Evolutionary conservation across 2,797 vertebrate species (phyloP).

Genomic region (Urosaurus nigricauda): DNA sequence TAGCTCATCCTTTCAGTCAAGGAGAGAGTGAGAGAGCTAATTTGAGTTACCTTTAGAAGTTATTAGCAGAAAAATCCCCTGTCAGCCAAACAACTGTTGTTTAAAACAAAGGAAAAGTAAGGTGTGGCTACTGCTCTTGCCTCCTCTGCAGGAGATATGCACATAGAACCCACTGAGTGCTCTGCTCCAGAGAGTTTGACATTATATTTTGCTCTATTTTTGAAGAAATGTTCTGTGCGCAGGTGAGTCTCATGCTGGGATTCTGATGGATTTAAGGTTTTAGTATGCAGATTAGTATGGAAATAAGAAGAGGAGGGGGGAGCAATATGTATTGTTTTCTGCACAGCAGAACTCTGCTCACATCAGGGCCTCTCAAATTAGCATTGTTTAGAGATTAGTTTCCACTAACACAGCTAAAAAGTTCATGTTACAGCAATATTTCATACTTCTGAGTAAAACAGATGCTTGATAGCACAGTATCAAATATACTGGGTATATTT

Average conservation of each 20-base stretch:
- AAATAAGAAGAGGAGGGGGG: constrained; percentile 55
- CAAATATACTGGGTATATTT: background rate
- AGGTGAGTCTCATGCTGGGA: constrained; percentile 64
- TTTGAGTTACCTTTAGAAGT: constrained; percentile 32
- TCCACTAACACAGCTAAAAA: constrained; percentile 54
- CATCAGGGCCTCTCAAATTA: constrained; percentile 61
- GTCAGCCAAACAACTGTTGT: constrained; percentile 24
- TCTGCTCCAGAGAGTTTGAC: constrained; percentile 50
- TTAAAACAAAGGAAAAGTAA: constrained; percentile 60
- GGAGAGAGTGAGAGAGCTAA: constrained; percentile 47
- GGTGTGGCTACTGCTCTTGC: constrained; percentile 55
- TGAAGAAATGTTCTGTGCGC: constrained; percentile 51
- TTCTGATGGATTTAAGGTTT: constrained; percentile 68
- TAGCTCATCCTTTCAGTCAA: constrained; percentile 35
- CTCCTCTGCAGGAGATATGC: constrained; percentile 57
- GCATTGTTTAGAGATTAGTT: constrained; percentile 63
- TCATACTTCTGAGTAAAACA: constrained; percentile 46
- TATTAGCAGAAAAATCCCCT: constrained; percentile 32
- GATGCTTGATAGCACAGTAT: background rate
- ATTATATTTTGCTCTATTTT: constrained; percentile 63
- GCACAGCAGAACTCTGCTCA: constrained; percentile 58
- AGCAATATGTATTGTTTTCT: constrained; percentile 54
- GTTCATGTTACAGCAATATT: constrained; percentile 37
- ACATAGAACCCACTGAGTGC: constrained; percentile 46
- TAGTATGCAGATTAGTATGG: constrained; percentile 64